Conservation (phyloP, 2,797 vertebrate species). For the Notoglanidium macrostoma region DNA sequence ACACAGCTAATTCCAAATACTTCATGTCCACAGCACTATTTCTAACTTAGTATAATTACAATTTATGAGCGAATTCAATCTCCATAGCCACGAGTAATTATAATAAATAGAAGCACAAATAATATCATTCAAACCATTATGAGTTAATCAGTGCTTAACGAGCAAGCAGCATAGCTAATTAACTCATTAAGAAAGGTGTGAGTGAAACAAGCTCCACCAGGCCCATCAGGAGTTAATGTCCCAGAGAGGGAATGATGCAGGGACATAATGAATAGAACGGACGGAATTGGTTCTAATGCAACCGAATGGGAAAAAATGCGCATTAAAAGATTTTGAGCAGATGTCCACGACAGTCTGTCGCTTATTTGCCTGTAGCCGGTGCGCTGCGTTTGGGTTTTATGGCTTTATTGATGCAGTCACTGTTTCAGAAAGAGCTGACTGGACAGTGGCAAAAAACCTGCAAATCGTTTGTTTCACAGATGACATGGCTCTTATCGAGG, state of each 20-base stretch:
- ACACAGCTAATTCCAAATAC: neutral
- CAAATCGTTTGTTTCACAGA: neutral
- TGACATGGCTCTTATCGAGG: neutral
- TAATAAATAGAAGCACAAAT: constrained; percentile 49
- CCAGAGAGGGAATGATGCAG: constrained; percentile 17
- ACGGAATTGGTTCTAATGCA: constrained; percentile 18
- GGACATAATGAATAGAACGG: constrained; percentile 4
- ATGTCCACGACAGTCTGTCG: constrained; percentile 10
- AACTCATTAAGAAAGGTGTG: constrained; percentile 57
- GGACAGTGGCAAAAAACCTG: neutral
- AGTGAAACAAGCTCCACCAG: constrained; percentile 40
- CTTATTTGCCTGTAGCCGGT: no score
- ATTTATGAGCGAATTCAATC: constrained; percentile 23
- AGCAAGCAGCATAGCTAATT: constrained; percentile 55
- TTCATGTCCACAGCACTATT: neutral
- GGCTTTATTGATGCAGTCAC: neutral
- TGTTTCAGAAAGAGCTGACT: constrained; percentile 3
- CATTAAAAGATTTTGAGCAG: constrained; percentile 1
- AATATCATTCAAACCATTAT: constrained; percentile 51
- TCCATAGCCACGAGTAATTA: constrained; percentile 29
- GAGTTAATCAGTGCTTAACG: constrained; percentile 55
- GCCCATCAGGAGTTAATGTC: constrained; percentile 35
- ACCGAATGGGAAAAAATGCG: neutral
- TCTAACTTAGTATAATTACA: constrained; percentile 1
- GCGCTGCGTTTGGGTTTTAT: neutral